Evolutionary conservation across 2,888 invertebrate species (phyloP).

Genomic region (Euspilapteryx auroguttella): DNA sequence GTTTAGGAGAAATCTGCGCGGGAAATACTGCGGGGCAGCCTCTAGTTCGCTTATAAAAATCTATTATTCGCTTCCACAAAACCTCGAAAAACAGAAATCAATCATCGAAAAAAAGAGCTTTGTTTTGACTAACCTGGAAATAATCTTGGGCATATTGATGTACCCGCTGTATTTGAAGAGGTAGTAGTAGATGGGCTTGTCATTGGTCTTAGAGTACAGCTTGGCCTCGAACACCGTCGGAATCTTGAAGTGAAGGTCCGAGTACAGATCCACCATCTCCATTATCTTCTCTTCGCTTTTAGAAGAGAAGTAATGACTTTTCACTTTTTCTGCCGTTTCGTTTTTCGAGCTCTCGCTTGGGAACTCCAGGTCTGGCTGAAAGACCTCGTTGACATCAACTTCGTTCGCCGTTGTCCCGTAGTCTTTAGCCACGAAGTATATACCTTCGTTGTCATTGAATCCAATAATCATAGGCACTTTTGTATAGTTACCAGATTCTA

Average conservation of each 20-base stretch:
- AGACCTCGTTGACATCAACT: constrained; percentile 17
- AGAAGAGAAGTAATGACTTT: constrained; percentile 27
- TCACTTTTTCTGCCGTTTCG: constrained; percentile 21
- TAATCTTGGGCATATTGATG: constrained; percentile 38
- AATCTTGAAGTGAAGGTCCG: constrained; percentile 41
- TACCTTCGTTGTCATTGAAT: constrained; percentile 40
- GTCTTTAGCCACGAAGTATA: constrained; percentile 35
- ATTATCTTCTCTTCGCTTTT: constrained; percentile 31
- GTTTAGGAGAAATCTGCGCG: no score
- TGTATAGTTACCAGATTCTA: constrained; percentile 33
- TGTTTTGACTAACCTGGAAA: no score
- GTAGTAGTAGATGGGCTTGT: constrained; percentile 41
- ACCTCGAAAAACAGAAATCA: no score
- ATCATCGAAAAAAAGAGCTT: no score
- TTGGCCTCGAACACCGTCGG: constrained; percentile 35
- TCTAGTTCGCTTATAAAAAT: no score
- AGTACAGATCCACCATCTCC: constrained; percentile 42
- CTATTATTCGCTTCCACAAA: no score
- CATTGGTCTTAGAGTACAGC: constrained; percentile 26
- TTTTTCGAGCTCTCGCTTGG: constrained; percentile 26
- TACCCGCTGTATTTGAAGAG: constrained; percentile 37
- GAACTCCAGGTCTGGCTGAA: constrained; percentile 32
- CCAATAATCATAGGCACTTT: constrained; percentile 50
- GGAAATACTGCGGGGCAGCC: no score
- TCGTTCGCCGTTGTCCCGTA: constrained; percentile 26